Conservation (phyloP, 2,797 vertebrate genomes). For the Bryconaethiops microstoma region DNA sequence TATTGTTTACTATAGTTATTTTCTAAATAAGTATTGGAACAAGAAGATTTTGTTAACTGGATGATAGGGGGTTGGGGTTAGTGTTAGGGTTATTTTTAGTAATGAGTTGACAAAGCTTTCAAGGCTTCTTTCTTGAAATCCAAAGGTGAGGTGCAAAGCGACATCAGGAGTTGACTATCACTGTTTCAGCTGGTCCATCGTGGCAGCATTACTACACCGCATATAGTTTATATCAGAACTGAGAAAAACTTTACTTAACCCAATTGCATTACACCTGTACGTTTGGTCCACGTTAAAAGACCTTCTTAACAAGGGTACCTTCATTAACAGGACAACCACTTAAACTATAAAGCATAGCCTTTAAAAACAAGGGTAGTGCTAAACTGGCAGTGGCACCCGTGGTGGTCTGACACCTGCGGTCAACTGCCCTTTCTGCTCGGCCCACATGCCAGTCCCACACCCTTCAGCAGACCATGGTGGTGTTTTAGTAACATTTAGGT, state of each 20-base stretch:
- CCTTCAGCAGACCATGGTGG: neutral
- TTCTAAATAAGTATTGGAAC: too few species aligned
- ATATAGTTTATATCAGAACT: too few species aligned
- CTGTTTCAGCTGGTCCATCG: too few species aligned
- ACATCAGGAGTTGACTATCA: too few species aligned
- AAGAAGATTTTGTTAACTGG: too few species aligned
- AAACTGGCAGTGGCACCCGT: neutral
- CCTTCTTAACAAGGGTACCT: neutral
- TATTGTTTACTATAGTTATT: too few species aligned
- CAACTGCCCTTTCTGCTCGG: neutral
- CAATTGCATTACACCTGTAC: too few species aligned
- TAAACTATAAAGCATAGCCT: neutral
- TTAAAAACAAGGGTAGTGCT: neutral
- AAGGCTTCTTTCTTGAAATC: too few species aligned
- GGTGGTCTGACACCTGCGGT: neutral
- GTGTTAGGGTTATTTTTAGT: neutral
- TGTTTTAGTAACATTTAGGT: neutral
- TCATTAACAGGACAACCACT: neutral
- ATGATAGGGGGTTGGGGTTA: too few species aligned
- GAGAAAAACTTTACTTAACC: too few species aligned
- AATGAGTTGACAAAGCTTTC: neutral
- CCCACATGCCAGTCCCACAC: neutral
- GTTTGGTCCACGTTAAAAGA: neutral
- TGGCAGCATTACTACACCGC: too few species aligned
- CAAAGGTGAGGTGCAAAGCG: too few species aligned